Evolutionary conservation across 2,888 invertebrate genomes (phyloP), one percentile per base, ranked within the genome.

Genomic region (Mechanitis messenoides): DNA sequence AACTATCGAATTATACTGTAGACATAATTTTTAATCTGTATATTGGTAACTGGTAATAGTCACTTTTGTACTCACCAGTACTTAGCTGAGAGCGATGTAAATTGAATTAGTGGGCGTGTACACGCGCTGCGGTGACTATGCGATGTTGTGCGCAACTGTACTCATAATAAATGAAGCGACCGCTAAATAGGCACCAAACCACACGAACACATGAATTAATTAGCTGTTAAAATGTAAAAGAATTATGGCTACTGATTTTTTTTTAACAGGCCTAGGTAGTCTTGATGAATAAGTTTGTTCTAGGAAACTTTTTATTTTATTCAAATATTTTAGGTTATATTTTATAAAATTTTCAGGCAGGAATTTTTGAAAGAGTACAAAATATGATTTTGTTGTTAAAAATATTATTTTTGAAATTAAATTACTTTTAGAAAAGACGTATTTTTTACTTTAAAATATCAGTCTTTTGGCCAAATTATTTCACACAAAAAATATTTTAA

Each of bases 31-130:
- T 11, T 9, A 53, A 20, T 45, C 1, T 38, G 1, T 38, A 6
- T 38, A 2, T 6, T 7, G 28, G 45, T 45, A 9, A 56, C 7
- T 53, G 42, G 53, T 20, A 46, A 1, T 9, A 58, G 56, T 12
- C 55, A 67, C 66, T 72, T 75, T 67, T 71, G 64, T 64, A 20
- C 38, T 3, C 64, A 67, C 62, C 63, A 68, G 74, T 81, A 73
- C 76, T 56, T 55, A 67, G 73, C 69, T 74, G 68, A 64, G 69
- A 69, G 70, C 77, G 76, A 83, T 83, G 82, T 86, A 83, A 85
- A 87, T 85, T 86, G 77, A 85, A 85, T 86, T 83, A 86, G 80
- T 78, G 79, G 86, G 86, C 85, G 86, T 81, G 79, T 74, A 74
- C 72, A 68, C 72, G 68, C 62, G 69, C 64, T 68, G 71, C 68